phyloP scores from a whole-genome alignment of 2,888 invertebrate species.

The Scelioninae gen. 1 region DNA sequence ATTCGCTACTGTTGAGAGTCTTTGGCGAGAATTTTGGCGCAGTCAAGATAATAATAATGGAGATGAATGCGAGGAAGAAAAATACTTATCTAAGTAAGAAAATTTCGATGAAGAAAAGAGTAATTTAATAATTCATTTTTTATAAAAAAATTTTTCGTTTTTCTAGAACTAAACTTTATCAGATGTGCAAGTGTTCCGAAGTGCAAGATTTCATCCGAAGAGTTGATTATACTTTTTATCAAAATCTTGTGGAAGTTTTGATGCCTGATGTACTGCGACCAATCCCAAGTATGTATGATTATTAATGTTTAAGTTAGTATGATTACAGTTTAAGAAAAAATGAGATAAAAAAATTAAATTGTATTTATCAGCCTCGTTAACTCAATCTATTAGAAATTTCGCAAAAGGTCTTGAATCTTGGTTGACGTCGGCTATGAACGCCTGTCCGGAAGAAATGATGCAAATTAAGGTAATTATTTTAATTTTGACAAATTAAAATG shows the following conservation, averaged over 20 bases:
- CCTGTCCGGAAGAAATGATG: constrained; percentile 92
- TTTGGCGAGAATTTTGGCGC: constrained; percentile 97
- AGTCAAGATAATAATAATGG: constrained; percentile 90
- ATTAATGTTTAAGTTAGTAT: no score
- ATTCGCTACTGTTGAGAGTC: constrained; percentile 94
- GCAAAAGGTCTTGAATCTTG: constrained; percentile 96
- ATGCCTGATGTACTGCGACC: constrained; percentile 98
- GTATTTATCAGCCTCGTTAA: constrained; percentile 88
- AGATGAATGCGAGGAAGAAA: constrained; percentile 91
- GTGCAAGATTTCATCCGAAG: constrained; percentile 91
- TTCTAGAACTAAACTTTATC: constrained; percentile 88
- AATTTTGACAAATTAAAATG: background rate
- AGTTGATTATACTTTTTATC: constrained; percentile 97
- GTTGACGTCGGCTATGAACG: constrained; percentile 92
- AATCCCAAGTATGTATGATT: constrained; percentile 89
- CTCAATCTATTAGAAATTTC: constrained; percentile 96
- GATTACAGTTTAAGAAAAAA: no score
- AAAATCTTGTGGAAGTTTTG: constrained; percentile 97
- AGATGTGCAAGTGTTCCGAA: constrained; percentile 88
- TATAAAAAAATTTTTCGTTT: constrained; percentile 42
- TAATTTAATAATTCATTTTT: no score
- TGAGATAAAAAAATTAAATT: no score
- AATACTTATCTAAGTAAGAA: constrained; percentile 89
- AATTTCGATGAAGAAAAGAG: no score
- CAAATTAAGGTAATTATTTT: constrained; percentile 88